Evolutionary conservation across 2,888 invertebrate species (phyloP), one percentile per base, ranked within the genome.

Genomic region (Marasmarcha lunaedactyla): DNA sequence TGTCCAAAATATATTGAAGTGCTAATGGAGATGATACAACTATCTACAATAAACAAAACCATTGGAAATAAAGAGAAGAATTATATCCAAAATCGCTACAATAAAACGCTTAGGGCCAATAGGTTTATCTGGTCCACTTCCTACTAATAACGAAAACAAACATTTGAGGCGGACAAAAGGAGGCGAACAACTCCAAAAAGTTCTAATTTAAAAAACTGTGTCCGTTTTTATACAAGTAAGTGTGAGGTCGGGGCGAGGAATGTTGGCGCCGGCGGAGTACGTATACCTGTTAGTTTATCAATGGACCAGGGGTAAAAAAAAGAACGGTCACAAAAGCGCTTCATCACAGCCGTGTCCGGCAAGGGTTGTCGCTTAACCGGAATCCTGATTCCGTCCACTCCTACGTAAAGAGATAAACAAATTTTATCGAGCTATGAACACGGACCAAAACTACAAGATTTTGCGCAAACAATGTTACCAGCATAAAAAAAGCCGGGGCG

Each of bases 231-330:
- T 81, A 60, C 72, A 69, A 77, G 72, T 69, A 74, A 79, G 81
- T 83, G 83, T 83, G 83, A 81, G 81, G 83, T 81, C 83, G 83
- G 62, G 65, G 52, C 76, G 73, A 78, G 76, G 83, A 83, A 83
- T 83, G 83, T 81, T 83, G 83, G 83, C 83, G 83, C 83, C 83
- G 71, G 78, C 81, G 79, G 81, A 81, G 81, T 81, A 79, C 77
- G 72, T 77, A 78, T 83, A 81, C 81, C 81, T 81, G 83, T 83
- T 72, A 73, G 71, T 79, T 81, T 83, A 81, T 83, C 83, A 81
- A 83, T 83, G 83, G 77, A 63, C 74, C 71, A 63, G 59, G 71
- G 67, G 71, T 73, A 78, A 81, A 71, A 71, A 66, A 63, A 65
- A 68, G 70, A 68, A 66, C 59, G 72, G 73, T 74, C 69, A 71